A percentile compares a stretch with the other conserved stretches of the same genome.
phyloP scores from a whole-genome alignment of 1,140 invertebrate genomes.

The Streblospio benedicti region DNA sequence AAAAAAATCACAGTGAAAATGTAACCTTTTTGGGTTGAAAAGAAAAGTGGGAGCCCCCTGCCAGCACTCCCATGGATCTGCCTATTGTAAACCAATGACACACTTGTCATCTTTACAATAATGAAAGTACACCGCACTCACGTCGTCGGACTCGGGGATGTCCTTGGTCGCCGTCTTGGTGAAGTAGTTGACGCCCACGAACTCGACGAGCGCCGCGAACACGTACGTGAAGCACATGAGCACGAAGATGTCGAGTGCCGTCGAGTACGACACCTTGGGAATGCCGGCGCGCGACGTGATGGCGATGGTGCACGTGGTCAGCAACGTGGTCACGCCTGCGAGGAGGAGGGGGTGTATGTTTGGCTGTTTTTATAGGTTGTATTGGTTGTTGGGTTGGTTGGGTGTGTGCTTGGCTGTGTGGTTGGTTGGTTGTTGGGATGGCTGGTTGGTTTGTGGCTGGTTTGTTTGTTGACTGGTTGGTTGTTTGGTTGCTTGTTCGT shows the following conservation, averaged over 20 bases:
- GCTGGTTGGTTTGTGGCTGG: background rate
- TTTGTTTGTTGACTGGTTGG: too few relatives aligned
- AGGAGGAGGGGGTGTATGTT: background rate
- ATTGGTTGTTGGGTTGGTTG: background rate
- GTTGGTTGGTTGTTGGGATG: background rate
- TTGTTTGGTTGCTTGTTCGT: too few relatives aligned
- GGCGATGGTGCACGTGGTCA: slow-evolving; percentile 55
- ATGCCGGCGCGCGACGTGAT: slow-evolving; percentile 50
- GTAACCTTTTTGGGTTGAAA: too few relatives aligned
- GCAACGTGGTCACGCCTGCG: slow-evolving; percentile 55
- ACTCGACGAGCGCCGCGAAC: slow-evolving; percentile 85
- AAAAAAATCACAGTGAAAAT: too few relatives aligned
- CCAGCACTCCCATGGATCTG: too few relatives aligned
- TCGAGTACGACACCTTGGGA: slow-evolving; percentile 51
- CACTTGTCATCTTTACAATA: too few relatives aligned
- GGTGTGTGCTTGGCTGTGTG: background rate
- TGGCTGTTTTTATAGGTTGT: background rate
- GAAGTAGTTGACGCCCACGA: slow-evolving; percentile 86
- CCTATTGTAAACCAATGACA: too few relatives aligned
- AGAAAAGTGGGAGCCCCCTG: too few relatives aligned
- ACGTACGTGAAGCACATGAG: slow-evolving; percentile 88
- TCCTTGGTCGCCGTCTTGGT: slow-evolving; percentile 56
- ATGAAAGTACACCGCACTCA: too few relatives aligned
- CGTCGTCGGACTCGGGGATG: slow-evolving; percentile 4
- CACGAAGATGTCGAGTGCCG: slow-evolving; percentile 89